phyloP scores from a whole-genome alignment of 2,797 vertebrate species.

The Remorina albescens region DNA sequence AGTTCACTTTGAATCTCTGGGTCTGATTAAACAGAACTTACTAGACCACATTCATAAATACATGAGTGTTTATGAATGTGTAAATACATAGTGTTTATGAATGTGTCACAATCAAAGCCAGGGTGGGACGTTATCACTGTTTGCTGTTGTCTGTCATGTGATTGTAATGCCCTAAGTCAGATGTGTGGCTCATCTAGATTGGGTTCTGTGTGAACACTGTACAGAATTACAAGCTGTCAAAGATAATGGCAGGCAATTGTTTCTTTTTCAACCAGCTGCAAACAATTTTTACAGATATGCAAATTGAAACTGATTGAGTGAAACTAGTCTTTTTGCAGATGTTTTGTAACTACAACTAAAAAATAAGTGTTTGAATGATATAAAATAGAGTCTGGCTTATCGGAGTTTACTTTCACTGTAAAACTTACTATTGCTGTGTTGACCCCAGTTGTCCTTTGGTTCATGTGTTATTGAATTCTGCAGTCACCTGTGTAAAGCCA shows the following conservation, averaged over 20 bases:
- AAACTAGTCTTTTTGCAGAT: constrained; percentile 6
- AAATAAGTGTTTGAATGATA: too few relatives aligned
- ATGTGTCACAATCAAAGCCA: constrained; percentile 6
- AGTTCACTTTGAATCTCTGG: neutral
- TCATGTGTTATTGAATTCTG: too few relatives aligned
- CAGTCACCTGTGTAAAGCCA: too few relatives aligned
- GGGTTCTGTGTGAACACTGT: neutral
- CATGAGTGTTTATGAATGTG: too few relatives aligned
- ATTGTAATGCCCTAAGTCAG: constrained; percentile 2
- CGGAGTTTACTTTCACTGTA: neutral
- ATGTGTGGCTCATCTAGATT: constrained; percentile 6
- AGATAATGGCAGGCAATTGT: neutral
- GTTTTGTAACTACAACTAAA: neutral
- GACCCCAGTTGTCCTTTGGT: too few relatives aligned
- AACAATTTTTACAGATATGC: constrained; percentile 18
- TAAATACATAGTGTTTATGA: too few relatives aligned
- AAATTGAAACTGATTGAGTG: constrained; percentile 34
- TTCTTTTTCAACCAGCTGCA: constrained; percentile 21
- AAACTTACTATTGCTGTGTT: constrained; percentile 5
- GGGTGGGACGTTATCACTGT: neutral
- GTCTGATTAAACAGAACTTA: too few relatives aligned
- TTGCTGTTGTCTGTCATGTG: neutral
- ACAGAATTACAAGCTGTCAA: neutral
- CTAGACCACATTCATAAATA: too few relatives aligned
- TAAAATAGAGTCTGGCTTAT: neutral